phyloP scores from a whole-genome alignment of 1,140 invertebrate species.

The Drosophila equinoxialis region DNA sequence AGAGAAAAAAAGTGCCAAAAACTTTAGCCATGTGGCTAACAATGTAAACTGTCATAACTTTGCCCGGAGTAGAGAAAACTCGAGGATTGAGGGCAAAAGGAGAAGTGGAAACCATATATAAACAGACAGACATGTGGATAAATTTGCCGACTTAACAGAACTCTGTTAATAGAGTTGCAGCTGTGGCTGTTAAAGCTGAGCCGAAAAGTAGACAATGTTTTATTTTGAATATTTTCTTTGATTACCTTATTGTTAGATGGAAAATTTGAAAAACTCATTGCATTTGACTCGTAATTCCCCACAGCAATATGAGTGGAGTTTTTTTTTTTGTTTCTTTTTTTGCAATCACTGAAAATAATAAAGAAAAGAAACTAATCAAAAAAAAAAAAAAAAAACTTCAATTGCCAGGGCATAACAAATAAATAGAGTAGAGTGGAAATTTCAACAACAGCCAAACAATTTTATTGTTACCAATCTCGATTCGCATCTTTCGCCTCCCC shows the following conservation, averaged over 20 bases:
- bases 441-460: slow-evolving; percentile 11
- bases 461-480: slow-evolving; percentile 4
- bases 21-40: slow-evolving; percentile 56
- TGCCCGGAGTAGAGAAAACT: slow-evolving; percentile 24
- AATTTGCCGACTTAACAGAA: slow-evolving; percentile 15
- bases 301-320: neutral
- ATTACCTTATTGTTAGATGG: slow-evolving; percentile 16
- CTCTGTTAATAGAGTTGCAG: neutral
- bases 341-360: slow-evolving; percentile 1
- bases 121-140: neutral
- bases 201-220: slow-evolving; percentile 2
- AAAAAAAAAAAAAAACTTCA: slow-evolving; percentile 2
- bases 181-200: slow-evolving; percentile 14
- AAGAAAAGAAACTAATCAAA: slow-evolving; percentile 6
- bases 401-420: slow-evolving; percentile 4
- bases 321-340: no score
- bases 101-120: neutral
- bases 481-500: no score
- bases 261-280: neutral
- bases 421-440: slow-evolving; percentile 5
- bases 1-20: slow-evolving; percentile 21
- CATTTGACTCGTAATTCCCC: neutral
- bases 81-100: neutral
- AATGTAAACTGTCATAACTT: slow-evolving; percentile 61
- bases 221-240: neutral